phyloP scores from a whole-genome alignment of 2,113 vertebrate species.

The Craseonycteris thonglongyai region DNA sequence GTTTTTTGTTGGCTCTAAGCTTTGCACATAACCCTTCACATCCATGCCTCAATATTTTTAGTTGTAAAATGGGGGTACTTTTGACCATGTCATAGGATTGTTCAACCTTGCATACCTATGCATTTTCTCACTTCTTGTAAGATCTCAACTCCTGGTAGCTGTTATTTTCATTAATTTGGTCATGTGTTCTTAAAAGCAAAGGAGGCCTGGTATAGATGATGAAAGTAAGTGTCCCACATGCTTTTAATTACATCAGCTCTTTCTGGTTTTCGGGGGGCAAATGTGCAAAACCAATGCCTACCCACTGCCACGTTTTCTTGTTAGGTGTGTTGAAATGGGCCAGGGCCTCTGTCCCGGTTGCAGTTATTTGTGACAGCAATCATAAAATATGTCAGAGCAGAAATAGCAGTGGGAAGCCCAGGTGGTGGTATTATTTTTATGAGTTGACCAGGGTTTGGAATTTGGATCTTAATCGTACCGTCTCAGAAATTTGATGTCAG shows the following conservation, averaged over 20 bases:
- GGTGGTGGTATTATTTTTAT: not conserved
- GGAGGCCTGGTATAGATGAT: not conserved
- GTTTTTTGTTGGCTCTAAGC: not conserved
- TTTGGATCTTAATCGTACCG: not conserved
- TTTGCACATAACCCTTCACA: not conserved
- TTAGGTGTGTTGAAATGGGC: not conserved
- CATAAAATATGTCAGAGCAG: not conserved
- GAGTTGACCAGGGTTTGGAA: not conserved
- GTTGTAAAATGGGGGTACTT: not conserved
- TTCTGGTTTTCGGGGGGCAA: not conserved
- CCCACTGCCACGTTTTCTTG: not conserved
- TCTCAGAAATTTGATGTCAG: not conserved
- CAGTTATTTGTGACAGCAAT: not conserved
- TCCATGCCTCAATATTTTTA: not conserved
- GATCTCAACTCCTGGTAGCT: not conserved
- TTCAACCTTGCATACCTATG: not conserved
- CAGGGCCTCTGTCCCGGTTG: fast-evolving
- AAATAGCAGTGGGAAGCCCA: not conserved
- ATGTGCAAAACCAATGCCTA: not conserved
- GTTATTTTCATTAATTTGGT: not conserved
- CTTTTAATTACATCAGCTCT: not conserved
- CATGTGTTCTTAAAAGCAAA: not conserved
- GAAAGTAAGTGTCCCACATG: not conserved
- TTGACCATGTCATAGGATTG: not conserved
- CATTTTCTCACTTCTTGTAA: not conserved